Conservation (phyloP, 1,140 invertebrate species). For the Drusus annulatus region DNA sequence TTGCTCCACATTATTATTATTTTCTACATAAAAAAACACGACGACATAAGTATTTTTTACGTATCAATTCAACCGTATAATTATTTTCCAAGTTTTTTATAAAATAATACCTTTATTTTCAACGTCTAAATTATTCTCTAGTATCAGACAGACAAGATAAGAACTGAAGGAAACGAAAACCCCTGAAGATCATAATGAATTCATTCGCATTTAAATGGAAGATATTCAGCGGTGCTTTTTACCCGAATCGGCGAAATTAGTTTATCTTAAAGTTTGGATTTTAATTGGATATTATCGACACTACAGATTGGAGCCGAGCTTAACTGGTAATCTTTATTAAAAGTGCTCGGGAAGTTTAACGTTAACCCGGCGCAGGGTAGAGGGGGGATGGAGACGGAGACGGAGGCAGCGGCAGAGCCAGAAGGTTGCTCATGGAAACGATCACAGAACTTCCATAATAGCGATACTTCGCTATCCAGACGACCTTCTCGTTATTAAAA, state of each 20-base stretch:
- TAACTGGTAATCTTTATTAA: constrained; percentile 43
- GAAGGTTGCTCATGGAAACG: neutral
- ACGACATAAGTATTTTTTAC: no score
- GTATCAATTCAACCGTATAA: no score
- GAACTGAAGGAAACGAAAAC: no score
- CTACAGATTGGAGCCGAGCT: constrained; percentile 37
- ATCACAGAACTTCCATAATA: constrained; percentile 36
- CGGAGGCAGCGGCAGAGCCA: neutral
- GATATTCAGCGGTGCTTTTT: neutral
- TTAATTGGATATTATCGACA: constrained; percentile 42
- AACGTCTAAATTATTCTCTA: no score
- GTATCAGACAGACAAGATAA: no score
- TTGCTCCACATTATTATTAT: no score
- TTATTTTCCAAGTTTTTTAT: no score
- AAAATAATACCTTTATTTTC: no score
- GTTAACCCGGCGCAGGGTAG: neutral
- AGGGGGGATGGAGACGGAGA: neutral
- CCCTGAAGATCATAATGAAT: no score
- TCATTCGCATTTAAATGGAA: no score
- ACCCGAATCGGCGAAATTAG: constrained; percentile 26
- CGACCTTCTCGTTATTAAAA: constrained; percentile 37
- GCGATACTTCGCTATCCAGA: constrained; percentile 27
- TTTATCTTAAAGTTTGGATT: constrained; percentile 36
- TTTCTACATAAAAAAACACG: no score
- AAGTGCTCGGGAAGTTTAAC: constrained; percentile 39